Percentiles rank a stretch among this genome's conserved stretches.
Evolutionary conservation across 2,797 vertebrate genomes (phyloP).

Genomic region (Bovichtus diacanthus): DNA sequence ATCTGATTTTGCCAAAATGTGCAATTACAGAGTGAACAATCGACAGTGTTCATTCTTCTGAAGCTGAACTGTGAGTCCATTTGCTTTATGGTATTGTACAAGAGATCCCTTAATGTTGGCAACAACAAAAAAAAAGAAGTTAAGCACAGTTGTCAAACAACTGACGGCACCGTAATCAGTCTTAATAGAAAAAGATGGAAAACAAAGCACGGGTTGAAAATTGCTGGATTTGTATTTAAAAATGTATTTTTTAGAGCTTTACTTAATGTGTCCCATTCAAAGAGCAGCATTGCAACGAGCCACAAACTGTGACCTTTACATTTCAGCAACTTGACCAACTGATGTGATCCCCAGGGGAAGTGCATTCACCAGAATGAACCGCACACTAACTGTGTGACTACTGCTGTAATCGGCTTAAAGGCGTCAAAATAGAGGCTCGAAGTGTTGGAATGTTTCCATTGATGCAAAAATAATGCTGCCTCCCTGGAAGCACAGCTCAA

Average conservation of each 20-base stretch:
- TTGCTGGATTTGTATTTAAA: neutral
- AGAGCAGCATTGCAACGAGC: neutral
- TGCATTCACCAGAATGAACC: slow-evolving; percentile 35
- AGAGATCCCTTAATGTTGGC: neutral
- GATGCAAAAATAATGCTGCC: slow-evolving; percentile 40
- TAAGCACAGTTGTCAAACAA: neutral
- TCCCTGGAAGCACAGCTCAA: neutral
- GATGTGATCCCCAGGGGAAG: slow-evolving; percentile 31
- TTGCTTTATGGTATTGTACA: neutral
- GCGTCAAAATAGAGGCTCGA: slow-evolving; percentile 30
- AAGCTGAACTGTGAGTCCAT: neutral
- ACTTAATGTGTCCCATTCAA: slow-evolving; percentile 27
- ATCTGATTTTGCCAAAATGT: neutral
- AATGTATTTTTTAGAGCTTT: neutral
- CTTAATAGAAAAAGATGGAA: neutral
- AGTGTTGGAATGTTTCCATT: slow-evolving; percentile 30
- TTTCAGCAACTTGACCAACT: slow-evolving; percentile 38
- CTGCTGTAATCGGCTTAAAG: slow-evolving; percentile 45
- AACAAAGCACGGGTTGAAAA: slow-evolving; percentile 4
- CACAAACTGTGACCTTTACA: slow-evolving; percentile 32
- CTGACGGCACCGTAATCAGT: neutral
- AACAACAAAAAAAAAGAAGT: neutral
- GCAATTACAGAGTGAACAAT: neutral
- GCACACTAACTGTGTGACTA: slow-evolving; percentile 18
- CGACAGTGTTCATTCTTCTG: neutral